These are phyloP conservation scores for Trogon melanurus DNA, from an alignment of 2,113 vertebrate species.

Conservation along the genomic window DNA sequence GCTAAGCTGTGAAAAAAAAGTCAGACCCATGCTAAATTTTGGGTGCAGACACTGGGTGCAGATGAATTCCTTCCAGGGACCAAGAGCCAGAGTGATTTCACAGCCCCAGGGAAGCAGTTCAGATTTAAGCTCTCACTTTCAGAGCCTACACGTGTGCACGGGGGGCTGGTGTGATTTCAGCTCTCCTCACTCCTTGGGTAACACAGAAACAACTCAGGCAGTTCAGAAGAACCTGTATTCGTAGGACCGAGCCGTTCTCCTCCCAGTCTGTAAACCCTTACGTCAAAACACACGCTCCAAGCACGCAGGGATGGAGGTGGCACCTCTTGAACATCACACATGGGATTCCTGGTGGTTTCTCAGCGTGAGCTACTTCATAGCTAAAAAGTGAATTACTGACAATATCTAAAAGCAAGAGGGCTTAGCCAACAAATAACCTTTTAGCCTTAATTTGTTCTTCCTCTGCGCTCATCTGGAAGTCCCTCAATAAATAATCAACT, in stretches of 20 bases:
- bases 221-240: background rate
- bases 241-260: background rate
- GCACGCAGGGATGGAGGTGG: background rate
- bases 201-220: background rate
- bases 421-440: slow-evolving; percentile 24
- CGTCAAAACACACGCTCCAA: accelerated
- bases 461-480: background rate
- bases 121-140: background rate
- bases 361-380: background rate
- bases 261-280: background rate
- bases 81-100: background rate
- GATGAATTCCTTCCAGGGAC: background rate
- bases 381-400: background rate
- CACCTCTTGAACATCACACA: accelerated
- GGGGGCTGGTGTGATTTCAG: background rate
- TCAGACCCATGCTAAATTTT: background rate
- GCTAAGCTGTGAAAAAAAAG: background rate
- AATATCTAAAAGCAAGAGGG: background rate
- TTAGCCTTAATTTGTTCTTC: slow-evolving; percentile 40
- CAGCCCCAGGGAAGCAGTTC: background rate
- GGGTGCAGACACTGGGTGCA: background rate
- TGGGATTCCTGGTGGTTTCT: background rate
- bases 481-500: slow-evolving; percentile 28
- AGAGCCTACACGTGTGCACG: accelerated
- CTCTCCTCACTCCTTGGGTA: background rate